A percentile compares a stretch with the other conserved stretches of the same genome.
phyloP scores from a whole-genome alignment of 2,797 vertebrate genomes.

The Chromobotia macracanthus region DNA sequence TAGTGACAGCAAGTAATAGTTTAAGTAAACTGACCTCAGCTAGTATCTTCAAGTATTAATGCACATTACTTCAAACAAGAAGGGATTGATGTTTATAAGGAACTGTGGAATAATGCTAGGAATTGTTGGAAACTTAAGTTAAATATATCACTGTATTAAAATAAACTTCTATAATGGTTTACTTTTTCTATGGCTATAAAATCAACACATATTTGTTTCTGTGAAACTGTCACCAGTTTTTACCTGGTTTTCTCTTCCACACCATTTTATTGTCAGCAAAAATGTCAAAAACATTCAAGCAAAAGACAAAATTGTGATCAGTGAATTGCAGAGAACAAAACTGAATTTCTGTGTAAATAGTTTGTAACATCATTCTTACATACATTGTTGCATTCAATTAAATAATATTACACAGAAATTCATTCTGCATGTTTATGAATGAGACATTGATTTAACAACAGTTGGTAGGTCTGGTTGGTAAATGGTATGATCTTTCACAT shows the following conservation, averaged over 20 bases:
- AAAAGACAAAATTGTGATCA: neutral
- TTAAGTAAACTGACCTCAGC: conserved; percentile 2
- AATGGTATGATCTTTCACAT: neutral
- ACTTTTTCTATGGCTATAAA: conserved; percentile 1
- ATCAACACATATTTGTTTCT: neutral
- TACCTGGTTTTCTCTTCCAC: neutral
- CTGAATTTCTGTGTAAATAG: too few relatives aligned
- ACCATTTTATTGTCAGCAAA: neutral
- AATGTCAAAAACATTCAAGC: too few relatives aligned
- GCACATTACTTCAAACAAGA: neutral
- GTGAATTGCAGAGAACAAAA: neutral
- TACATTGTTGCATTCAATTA: too few relatives aligned
- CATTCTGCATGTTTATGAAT: too few relatives aligned
- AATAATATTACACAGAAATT: too few relatives aligned
- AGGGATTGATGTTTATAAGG: neutral
- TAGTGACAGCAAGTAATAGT: neutral
- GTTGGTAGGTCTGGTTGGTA: too few relatives aligned
- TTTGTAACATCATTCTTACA: too few relatives aligned
- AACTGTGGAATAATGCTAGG: neutral
- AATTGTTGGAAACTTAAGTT: neutral
- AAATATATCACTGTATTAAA: neutral
- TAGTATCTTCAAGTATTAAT: neutral
- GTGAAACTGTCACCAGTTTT: conserved; percentile 6
- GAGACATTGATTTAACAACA: too few relatives aligned
- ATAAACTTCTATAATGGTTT: neutral